Conservation (phyloP, 2,113 vertebrate species). For the Callipepla californica region DNA sequence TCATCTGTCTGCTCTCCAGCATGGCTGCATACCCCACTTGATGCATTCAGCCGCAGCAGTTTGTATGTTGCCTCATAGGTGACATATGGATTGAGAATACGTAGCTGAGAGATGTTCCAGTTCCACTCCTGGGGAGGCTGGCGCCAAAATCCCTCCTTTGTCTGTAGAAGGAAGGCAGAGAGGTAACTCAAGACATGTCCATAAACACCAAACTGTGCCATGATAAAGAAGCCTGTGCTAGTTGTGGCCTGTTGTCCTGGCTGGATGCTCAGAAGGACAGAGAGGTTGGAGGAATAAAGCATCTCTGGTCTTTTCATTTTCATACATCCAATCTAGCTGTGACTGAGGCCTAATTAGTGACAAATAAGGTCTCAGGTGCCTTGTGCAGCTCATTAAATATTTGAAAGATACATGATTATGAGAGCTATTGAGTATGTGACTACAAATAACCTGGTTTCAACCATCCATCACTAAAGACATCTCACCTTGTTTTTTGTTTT, state of each 20-base stretch:
- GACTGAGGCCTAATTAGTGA: background rate
- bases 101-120: accelerated
- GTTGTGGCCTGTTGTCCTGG: background rate
- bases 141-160: background rate
- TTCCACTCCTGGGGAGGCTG: background rate
- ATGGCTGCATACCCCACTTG: background rate
- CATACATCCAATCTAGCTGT: background rate
- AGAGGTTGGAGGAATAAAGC: background rate
- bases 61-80: background rate
- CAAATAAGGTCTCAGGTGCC: background rate
- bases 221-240: background rate
- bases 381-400: background rate
- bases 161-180: background rate
- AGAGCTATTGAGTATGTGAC: background rate
- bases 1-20: background rate
- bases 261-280: background rate
- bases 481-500: background rate
- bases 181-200: background rate
- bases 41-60: background rate
- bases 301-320: background rate
- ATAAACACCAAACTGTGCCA: background rate
- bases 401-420: background rate
- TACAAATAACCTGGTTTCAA: background rate
- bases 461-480: background rate
- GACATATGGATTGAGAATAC: background rate